Conservation (phyloP, 2,888 invertebrate genomes). For the Alentia gelatinosa region DNA sequence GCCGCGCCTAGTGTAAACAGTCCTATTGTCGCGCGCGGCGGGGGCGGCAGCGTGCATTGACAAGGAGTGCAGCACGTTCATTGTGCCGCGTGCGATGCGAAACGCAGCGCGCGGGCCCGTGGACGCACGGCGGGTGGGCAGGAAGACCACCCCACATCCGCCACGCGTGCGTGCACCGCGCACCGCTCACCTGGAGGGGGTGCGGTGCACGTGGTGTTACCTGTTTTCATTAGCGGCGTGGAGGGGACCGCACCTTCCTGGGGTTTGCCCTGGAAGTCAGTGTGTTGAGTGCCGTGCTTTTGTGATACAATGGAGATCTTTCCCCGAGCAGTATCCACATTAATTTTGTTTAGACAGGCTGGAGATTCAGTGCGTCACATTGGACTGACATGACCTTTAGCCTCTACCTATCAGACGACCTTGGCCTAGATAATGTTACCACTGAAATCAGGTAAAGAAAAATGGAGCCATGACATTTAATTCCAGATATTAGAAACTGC, state of each 20-base stretch:
- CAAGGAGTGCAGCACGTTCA: background rate
- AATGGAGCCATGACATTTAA: too few species aligned
- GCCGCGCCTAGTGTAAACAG: constrained; percentile 29
- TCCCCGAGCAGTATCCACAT: too few species aligned
- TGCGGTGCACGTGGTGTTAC: background rate
- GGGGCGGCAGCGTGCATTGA: background rate
- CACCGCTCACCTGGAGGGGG: background rate
- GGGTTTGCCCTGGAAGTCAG: background rate
- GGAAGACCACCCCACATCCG: background rate
- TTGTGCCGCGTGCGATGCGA: too few species aligned
- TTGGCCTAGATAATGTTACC: too few species aligned
- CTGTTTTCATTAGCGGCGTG: background rate
- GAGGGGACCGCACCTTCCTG: background rate
- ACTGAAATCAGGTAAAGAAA: too few species aligned
- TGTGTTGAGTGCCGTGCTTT: too few species aligned
- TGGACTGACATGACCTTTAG: too few species aligned
- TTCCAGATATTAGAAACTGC: too few species aligned
- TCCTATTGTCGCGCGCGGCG: background rate
- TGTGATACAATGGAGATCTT: too few species aligned
- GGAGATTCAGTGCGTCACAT: too few species aligned
- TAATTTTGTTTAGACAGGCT: too few species aligned
- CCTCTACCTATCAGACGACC: too few species aligned
- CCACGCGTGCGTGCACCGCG: background rate
- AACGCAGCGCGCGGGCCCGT: background rate
- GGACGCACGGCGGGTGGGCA: background rate